These are phyloP conservation scores for Hypsibius dujardini DNA, from an alignment of 1,140 invertebrate genomes.

Conservation along the genomic window DNA sequence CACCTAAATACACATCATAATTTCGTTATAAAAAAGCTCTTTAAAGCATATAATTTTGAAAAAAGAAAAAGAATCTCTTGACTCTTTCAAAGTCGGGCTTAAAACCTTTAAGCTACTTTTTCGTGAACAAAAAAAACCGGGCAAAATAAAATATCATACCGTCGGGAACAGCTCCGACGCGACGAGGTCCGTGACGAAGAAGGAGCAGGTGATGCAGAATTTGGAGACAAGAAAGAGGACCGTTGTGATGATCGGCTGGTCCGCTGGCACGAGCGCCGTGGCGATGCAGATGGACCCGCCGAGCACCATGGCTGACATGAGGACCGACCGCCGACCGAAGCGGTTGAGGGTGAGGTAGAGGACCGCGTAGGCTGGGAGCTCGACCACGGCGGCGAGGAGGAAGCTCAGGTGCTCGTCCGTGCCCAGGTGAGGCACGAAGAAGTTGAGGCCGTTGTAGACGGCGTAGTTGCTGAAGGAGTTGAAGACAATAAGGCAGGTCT, in stretches of 20 bases:
- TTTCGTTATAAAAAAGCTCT: too few relatives aligned
- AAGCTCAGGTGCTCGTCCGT: conserved; percentile 41
- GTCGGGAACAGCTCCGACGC: conserved; percentile 67
- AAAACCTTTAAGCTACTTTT: too few relatives aligned
- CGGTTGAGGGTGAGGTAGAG: conserved; percentile 32
- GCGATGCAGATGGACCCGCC: conserved; percentile 38
- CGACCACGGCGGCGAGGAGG: conserved; percentile 24
- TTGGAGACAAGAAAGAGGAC: conserved; percentile 3
- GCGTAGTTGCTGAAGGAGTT: conserved; percentile 21
- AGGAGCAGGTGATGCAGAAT: conserved; percentile 13
- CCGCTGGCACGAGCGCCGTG: conserved; percentile 7
- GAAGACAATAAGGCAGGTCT: conserved; percentile 24
- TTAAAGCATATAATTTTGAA: too few relatives aligned
- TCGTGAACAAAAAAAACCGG: too few relatives aligned
- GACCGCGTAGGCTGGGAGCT: conserved; percentile 24
- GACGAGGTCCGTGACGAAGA: conserved; percentile 13
- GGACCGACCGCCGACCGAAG: conserved; percentile 40
- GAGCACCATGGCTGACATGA: conserved; percentile 38
- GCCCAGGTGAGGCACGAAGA: conserved; percentile 64
- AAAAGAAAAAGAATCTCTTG: too few relatives aligned
- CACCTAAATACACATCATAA: too few relatives aligned
- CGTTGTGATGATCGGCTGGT: conserved; percentile 13
- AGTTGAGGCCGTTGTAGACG: conserved; percentile 66
- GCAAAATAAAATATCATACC: too few relatives aligned
- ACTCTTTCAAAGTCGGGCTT: too few relatives aligned